Base-by-base conservation (phyloP, 2,113 vertebrate species). In the Garra rufa region DNA sequence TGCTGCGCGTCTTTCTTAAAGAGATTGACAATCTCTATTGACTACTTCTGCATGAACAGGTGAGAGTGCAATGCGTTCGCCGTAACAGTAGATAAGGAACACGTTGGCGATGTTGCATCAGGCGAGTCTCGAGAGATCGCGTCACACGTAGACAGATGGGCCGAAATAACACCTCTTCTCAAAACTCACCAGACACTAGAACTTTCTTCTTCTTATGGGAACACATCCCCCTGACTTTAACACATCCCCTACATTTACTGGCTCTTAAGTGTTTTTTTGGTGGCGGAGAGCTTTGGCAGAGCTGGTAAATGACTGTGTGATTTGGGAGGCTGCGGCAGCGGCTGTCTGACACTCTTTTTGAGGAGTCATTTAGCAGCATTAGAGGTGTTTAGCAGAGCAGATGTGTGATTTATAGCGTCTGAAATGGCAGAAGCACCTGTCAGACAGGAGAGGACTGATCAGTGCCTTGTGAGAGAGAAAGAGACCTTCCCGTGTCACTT, bases 71-170 rank as follows among this genome's bases (percentile, higher is more conserved):
- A 74, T 26, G 30, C 30, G 34, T 34, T 41, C 6, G 7, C 55
- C n/a, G n/a, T n/a, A n/a, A n/a, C n/a, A n/a, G n/a, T n/a, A n/a
- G n/a, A n/a, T n/a, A n/a, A n/a, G n/a, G n/a, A n/a, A n/a, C n/a
- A n/a, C n/a, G n/a, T n/a, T n/a, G 14, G 41, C 75, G 71, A 38
- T 57, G 70, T 83, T 83, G 70, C 70, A 17, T 87, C 88, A 81
- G 28, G 89, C 52, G 76, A 76, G 89, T 67, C 86, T 89, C 55
- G 70, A 87, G 87, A 91, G 89, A 89, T 88, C 76, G 83, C 74
- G 81, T 88, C 63, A 59, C 14, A 59, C 24, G n/a, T 26, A 34
- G 55, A 75, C 57, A 63, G 43, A 63, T 48, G 50, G 19, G 52
- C 52, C 9, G 52, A 55, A 57, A 57, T 57, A 19, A 57, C 50